Evolutionary conservation across 2,797 vertebrate genomes (phyloP).

Genomic region (Enoplosus armatus): DNA sequence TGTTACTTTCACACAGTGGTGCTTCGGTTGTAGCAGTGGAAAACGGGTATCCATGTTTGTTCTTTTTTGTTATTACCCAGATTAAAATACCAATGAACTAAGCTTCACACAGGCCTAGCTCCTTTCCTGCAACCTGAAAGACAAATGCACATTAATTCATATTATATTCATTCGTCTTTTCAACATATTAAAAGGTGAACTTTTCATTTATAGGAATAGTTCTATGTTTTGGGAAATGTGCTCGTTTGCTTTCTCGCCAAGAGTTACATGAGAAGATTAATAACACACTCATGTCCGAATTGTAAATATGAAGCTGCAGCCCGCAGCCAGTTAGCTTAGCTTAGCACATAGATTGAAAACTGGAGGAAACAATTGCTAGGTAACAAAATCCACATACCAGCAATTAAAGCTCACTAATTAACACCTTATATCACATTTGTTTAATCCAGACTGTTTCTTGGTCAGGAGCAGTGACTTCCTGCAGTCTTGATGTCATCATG

Average conservation of each 20-base stretch:
- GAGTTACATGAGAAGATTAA: background rate
- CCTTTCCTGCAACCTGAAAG: constrained; percentile 89
- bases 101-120: constrained; percentile 96
- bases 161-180: background rate
- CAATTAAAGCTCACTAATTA: background rate
- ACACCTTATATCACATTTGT: background rate
- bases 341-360: background rate
- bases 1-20: constrained; percentile 98
- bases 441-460: background rate
- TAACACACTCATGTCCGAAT: accelerated
- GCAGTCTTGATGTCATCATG: background rate
- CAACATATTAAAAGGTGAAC: background rate
- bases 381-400: background rate
- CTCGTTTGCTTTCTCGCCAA: background rate
- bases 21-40: constrained; percentile 99
- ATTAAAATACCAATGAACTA: constrained; percentile 98
- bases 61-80: constrained; percentile 99
- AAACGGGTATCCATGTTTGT: constrained; percentile 99
- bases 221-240: background rate
- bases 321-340: background rate
- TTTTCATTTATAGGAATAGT: background rate
- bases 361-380: too few relatives aligned
- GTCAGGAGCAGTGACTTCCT: background rate
- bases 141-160: constrained; percentile 12
- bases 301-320: background rate